Evolutionary conservation across 2,888 invertebrate genomes (phyloP).

Genomic region (Oeneis ivallda): DNA sequence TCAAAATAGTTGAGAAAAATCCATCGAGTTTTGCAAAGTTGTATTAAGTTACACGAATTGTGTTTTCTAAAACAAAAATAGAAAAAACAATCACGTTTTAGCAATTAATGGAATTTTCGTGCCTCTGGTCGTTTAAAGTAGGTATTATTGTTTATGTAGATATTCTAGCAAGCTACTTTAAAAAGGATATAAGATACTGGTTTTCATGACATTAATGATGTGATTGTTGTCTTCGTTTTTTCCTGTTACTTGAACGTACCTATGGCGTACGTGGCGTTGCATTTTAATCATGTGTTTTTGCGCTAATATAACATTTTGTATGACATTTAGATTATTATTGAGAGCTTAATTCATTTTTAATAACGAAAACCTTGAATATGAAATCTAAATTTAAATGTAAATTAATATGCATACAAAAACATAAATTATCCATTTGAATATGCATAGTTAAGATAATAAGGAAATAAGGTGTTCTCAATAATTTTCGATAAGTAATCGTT

Average conservation of each 20-base stretch:
- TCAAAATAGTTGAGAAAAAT: no score
- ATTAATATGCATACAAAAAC: not conserved
- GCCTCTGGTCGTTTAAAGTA: not conserved
- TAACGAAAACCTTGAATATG: not conserved
- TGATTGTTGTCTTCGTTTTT: not conserved
- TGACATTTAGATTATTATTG: not conserved
- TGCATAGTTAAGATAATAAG: no score
- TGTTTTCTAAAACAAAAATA: not conserved
- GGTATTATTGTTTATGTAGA: not conserved
- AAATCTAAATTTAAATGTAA: not conserved
- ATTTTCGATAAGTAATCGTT: slow-evolving; percentile 15
- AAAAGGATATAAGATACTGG: not conserved
- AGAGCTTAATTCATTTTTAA: not conserved
- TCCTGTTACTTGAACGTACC: not conserved
- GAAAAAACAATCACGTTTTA: not conserved
- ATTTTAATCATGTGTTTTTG: not conserved
- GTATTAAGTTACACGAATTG: not conserved
- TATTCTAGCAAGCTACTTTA: not conserved
- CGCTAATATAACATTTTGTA: not conserved
- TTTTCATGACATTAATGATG: not conserved
- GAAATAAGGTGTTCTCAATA: slow-evolving; percentile 13
- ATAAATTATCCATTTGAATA: no score
- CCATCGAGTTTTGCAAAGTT: no score
- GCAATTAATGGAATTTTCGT: not conserved
- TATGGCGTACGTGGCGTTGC: not conserved